Evolutionary conservation across 1,140 invertebrate genomes (phyloP).

Genomic region (Reticulitermes speratus): DNA sequence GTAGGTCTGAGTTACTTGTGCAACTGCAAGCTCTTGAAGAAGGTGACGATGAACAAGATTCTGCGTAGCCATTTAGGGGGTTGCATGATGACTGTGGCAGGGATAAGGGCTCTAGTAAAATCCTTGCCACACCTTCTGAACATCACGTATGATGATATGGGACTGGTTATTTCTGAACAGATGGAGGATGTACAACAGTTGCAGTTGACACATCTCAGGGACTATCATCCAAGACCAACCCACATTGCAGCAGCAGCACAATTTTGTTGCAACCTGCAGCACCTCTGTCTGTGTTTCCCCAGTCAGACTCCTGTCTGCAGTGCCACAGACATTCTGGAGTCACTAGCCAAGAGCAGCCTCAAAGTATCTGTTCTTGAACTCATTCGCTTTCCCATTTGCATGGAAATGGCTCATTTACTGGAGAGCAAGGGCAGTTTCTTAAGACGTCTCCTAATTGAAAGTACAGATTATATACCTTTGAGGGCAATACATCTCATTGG

Average conservation of each 20-base stretch:
- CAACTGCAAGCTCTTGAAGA: conserved; percentile 36
- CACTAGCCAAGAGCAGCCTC: background rate
- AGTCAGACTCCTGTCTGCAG: background rate
- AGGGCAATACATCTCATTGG: conserved; percentile 20
- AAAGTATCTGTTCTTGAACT: conserved; percentile 24
- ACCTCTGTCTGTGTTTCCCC: conserved; percentile 13
- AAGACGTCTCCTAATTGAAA: conserved; percentile 18
- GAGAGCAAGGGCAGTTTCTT: conserved; percentile 18
- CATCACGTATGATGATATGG: conserved; percentile 38
- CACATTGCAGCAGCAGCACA: conserved; percentile 24
- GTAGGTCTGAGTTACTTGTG: conserved; percentile 35
- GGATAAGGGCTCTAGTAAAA: conserved; percentile 36
- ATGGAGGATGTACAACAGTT: conserved; percentile 30
- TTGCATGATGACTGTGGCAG: conserved; percentile 35
- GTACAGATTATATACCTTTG: background rate
- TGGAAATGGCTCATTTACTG: conserved; percentile 19
- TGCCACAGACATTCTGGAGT: conserved; percentile 21
- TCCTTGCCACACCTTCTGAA: conserved; percentile 35
- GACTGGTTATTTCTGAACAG: conserved; percentile 33
- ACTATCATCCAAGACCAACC: conserved; percentile 21
- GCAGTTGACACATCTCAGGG: conserved; percentile 21
- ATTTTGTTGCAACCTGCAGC: conserved; percentile 28
- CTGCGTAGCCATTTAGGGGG: conserved; percentile 35
- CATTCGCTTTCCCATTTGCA: conserved; percentile 25
- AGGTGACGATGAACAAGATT: conserved; percentile 37